phyloP scores from a whole-genome alignment of 1,140 invertebrate genomes.

The Drosophila elegans region DNA sequence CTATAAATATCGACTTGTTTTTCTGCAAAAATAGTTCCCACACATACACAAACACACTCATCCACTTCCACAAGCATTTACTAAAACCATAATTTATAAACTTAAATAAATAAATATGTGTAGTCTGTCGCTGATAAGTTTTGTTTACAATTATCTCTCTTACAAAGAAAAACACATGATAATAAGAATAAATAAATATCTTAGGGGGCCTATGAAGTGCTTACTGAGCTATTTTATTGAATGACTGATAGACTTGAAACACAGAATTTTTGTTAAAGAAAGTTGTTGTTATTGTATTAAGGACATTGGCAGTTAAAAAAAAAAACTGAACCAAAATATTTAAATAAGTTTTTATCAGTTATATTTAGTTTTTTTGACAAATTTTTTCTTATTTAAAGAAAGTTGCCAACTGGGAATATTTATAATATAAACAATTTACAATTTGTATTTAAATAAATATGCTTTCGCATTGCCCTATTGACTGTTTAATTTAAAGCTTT shows the following conservation, averaged over 20 bases:
- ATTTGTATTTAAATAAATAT: neutral
- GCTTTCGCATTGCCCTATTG: neutral
- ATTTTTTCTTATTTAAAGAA: too few relatives aligned
- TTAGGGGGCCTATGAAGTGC: too few relatives aligned
- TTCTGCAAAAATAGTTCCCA: constrained; percentile 2
- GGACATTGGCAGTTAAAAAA: too few relatives aligned
- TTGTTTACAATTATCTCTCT: neutral
- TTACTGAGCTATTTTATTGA: too few relatives aligned
- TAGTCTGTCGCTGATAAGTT: neutral
- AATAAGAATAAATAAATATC: neutral
- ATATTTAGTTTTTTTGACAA: too few relatives aligned
- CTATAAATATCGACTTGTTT: constrained; percentile 48
- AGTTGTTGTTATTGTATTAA: too few relatives aligned
- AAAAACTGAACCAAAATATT: too few relatives aligned
- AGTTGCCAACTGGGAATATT: too few relatives aligned
- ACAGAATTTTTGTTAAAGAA: too few relatives aligned
- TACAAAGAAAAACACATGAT: neutral
- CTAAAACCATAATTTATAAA: constrained; percentile 4
- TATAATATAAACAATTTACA: too few relatives aligned
- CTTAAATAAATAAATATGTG: constrained; percentile 3
- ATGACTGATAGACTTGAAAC: too few relatives aligned
- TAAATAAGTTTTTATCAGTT: too few relatives aligned
- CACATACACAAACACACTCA: neutral
- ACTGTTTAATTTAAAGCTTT: neutral
- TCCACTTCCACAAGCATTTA: neutral